Conservation (phyloP, 2,888 invertebrate species). For the Spicauda simplicius region DNA sequence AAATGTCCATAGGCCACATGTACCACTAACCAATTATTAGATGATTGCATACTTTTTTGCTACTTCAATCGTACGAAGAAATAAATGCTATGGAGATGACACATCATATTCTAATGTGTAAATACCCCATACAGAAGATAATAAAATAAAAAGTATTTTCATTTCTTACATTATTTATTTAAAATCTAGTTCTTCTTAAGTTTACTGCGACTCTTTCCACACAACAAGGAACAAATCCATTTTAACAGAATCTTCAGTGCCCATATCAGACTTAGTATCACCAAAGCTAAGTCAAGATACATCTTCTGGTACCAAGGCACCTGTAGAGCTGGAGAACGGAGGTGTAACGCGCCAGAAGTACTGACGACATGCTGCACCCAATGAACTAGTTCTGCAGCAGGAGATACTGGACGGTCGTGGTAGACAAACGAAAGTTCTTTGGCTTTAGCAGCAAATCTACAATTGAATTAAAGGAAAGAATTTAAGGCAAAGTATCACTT, state of each 20-base stretch:
- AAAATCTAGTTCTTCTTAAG: too few relatives aligned
- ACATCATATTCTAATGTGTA: too few relatives aligned
- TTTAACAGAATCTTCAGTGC: constrained; percentile 6
- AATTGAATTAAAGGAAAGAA: not conserved
- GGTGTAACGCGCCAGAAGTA: constrained; percentile 43
- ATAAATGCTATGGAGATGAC: too few relatives aligned
- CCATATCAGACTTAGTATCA: not conserved
- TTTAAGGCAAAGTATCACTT: too few relatives aligned
- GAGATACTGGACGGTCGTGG: constrained; percentile 9
- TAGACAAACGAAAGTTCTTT: constrained; percentile 7
- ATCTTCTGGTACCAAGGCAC: constrained; percentile 41
- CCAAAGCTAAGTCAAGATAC: constrained; percentile 39
- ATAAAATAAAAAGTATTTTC: too few relatives aligned
- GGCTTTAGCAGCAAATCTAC: constrained; percentile 37
- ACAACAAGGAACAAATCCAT: not conserved
- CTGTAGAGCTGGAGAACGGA: constrained; percentile 37
- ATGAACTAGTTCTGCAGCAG: not conserved
- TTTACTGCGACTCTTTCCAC: too few relatives aligned
- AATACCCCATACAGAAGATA: too few relatives aligned
- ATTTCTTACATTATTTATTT: too few relatives aligned
- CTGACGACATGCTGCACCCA: constrained; percentile 41
- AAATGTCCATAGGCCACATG: too few relatives aligned
- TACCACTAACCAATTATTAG: too few relatives aligned
- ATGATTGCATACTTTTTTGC: too few relatives aligned
- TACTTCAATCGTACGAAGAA: too few relatives aligned